A percentile compares a stretch with the other conserved stretches of the same genome.
phyloP scores from a whole-genome alignment of 2,888 invertebrate genomes.

The Lottia scabra region DNA sequence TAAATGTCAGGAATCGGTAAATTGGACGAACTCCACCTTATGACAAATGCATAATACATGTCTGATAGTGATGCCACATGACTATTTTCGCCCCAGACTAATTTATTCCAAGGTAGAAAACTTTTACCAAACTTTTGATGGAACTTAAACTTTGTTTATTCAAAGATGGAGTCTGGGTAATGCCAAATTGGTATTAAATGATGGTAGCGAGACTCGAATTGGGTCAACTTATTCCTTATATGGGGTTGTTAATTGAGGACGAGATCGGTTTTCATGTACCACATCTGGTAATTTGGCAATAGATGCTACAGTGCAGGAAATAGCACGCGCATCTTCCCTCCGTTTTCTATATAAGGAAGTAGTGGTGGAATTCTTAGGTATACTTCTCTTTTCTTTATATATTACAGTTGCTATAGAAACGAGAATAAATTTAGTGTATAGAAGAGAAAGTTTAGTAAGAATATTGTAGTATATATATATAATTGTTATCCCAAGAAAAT shows the following conservation, averaged over 20 bases:
- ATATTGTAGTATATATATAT: no score
- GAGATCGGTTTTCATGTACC: background rate
- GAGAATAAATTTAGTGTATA: background rate
- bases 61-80: no score
- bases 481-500: no score
- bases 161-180: background rate
- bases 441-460: background rate
- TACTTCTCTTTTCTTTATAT: background rate
- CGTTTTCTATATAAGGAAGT: background rate
- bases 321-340: slow-evolving; percentile 3
- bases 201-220: background rate
- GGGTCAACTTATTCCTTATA: background rate
- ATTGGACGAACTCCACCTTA: no score
- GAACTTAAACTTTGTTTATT: background rate
- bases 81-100: background rate
- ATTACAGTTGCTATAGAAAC: background rate
- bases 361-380: slow-evolving; percentile 1
- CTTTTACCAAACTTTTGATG: background rate
- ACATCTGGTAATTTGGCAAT: slow-evolving; percentile 3
- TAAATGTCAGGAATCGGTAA: no score
- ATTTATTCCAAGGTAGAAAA: background rate
- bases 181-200: background rate
- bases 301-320: background rate
- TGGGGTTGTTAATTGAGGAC: background rate
- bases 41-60: no score